A percentile compares a stretch with the other conserved stretches of the same genome.
phyloP scores from a whole-genome alignment of 2,888 invertebrate species.

The Pterostichus madidus region DNA sequence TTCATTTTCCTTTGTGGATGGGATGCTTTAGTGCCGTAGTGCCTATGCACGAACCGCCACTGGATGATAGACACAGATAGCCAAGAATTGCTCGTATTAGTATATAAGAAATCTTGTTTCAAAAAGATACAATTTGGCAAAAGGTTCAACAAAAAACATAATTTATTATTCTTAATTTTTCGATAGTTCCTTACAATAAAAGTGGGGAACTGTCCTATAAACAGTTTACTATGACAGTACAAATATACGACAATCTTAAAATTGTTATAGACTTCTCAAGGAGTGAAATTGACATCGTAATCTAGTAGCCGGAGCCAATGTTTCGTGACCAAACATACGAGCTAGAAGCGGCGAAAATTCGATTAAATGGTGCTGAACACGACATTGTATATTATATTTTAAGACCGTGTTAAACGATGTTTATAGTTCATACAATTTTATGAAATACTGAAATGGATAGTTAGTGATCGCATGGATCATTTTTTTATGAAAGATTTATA shows the following conservation, averaged over 20 bases:
- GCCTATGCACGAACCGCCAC: no score
- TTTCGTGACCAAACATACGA: constrained; percentile 16
- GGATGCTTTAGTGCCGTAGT: no score
- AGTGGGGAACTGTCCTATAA: not conserved
- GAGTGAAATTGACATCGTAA: constrained; percentile 45
- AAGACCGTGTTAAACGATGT: constrained; percentile 12
- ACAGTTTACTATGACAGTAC: not conserved
- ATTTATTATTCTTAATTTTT: no score
- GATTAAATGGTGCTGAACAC: constrained; percentile 36
- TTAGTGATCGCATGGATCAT: constrained; percentile 20
- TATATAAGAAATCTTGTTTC: no score
- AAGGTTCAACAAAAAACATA: no score
- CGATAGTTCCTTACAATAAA: no score
- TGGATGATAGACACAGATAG: no score
- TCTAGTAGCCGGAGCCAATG: constrained; percentile 24
- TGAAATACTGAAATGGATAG: not conserved
- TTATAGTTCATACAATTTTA: constrained; percentile 25
- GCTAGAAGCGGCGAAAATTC: not conserved
- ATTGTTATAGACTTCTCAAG: not conserved
- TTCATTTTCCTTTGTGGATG: no score
- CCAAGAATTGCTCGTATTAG: no score
- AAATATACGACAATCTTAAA: not conserved
- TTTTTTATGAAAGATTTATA: constrained; percentile 4
- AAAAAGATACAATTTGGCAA: no score
- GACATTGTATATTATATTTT: constrained; percentile 36